phyloP scores from a whole-genome alignment of 2,113 vertebrate genomes.

The Rhagologus leucostigma region DNA sequence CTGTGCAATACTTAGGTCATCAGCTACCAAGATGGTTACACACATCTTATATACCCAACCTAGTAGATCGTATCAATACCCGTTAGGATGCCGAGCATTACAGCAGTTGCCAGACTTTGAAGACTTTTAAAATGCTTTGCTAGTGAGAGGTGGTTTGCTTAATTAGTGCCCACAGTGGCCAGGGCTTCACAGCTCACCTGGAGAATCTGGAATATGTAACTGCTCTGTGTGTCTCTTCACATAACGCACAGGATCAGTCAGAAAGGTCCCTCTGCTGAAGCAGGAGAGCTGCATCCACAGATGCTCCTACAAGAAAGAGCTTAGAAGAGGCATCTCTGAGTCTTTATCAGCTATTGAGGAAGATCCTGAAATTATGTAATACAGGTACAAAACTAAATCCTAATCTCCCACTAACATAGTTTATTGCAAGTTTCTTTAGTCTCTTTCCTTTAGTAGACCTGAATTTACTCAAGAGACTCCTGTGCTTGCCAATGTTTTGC shows the following conservation, averaged over 20 bases:
- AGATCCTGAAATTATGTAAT: neutral
- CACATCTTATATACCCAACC: neutral
- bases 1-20: neutral
- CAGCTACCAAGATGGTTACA: neutral
- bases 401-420: neutral
- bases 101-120: neutral
- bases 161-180: neutral
- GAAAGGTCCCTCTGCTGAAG: neutral
- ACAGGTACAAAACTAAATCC: neutral
- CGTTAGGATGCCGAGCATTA: accelerated
- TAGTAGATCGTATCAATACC: neutral
- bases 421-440: neutral
- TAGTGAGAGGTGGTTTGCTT: neutral
- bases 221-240: neutral
- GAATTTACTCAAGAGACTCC: neutral
- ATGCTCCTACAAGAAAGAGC: neutral
- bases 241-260: neutral
- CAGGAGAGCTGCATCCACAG: neutral
- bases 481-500: neutral
- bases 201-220: neutral
- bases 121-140: neutral
- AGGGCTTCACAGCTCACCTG: neutral
- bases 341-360: neutral
- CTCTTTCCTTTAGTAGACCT: neutral
- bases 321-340: neutral